Conservation (phyloP, 1,140 invertebrate species). For the Maconellicoccus hirsutus region DNA sequence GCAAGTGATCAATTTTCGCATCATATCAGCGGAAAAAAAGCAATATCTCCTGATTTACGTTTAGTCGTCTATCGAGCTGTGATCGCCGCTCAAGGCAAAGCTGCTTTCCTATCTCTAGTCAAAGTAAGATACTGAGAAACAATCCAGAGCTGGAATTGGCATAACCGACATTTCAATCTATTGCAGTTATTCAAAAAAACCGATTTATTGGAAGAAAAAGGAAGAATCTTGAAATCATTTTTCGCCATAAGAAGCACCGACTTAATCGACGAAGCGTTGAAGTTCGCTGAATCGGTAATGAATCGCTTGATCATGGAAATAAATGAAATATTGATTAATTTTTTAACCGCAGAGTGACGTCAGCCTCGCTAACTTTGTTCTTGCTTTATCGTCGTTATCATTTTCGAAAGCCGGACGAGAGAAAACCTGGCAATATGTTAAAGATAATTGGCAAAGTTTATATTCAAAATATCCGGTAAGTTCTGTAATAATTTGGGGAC, state of each 20-base stretch:
- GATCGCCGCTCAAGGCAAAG: constrained; percentile 52
- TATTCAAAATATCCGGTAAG: not conserved
- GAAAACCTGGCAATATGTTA: constrained; percentile 81
- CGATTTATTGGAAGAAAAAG: constrained; percentile 86
- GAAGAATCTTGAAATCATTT: constrained; percentile 68
- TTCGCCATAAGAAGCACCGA: constrained; percentile 60
- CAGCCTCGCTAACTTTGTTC: constrained; percentile 74
- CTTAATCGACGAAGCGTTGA: constrained; percentile 62
- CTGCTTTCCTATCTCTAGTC: constrained; percentile 64
- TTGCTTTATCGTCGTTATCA: constrained; percentile 73
- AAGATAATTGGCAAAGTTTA: constrained; percentile 56
- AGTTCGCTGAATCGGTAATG: constrained; percentile 74
- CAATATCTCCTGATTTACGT: constrained; percentile 77
- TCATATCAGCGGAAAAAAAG: constrained; percentile 48
- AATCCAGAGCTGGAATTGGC: not conserved
- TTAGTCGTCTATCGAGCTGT: constrained; percentile 76
- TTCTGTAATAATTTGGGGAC: no score
- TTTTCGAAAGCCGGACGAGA: constrained; percentile 63
- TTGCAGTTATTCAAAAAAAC: constrained; percentile 62
- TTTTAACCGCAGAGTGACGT: constrained; percentile 61
- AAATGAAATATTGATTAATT: not conserved
- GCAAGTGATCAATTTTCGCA: constrained; percentile 57
- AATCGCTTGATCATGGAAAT: constrained; percentile 28
- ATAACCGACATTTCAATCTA: not conserved
- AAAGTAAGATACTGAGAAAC: constrained; percentile 36